Base-by-base conservation (phyloP, 2,888 invertebrate species). In the Parapristionchus giblindavisi region DNA sequence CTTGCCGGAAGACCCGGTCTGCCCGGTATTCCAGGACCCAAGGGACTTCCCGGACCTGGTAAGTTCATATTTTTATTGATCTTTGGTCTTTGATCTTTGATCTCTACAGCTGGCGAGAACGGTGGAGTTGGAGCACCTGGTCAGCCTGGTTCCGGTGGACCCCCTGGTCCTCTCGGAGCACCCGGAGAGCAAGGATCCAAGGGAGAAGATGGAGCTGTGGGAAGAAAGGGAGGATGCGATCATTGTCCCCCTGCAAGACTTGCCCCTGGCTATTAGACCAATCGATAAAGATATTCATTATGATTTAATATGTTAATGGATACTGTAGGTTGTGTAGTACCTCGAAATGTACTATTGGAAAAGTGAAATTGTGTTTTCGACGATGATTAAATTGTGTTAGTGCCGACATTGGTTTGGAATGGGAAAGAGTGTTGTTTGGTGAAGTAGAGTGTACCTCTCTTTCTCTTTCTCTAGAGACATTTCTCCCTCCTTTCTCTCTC, bases 161-260 rank as follows among this genome's bases (percentile, higher is more conserved):
- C 66, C 32, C 66, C 66, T 8, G 66, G 66, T 51, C 66, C 66
- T 14, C 51, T 51, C 51, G 66, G 66, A 51, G 51, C 66, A n/a
- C 34, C 51, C n/a, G 66, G 66, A 66, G 51, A 66, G 29, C 48
- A 29, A 21, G 66, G 66, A 63, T 38, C 38, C 21, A 63, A 63
- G 38, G 73, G 73, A 73, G 63, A 60, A n/a, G 48, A 58, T 27
- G 73, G 73, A 61, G 77, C 65, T 17, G 61, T 61, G 2, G 77
- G 77, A n/a, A 14, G 70, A 14, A 34, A 52, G 5, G 78, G 78
- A 38, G 52, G 68, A 34, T 78, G 78, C 75, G 78, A 78, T 63
- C 77, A 77, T 71, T 78, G 78, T 51, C 71, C 78, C 14, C 76
- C 76, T 2, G 71, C 78, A 24, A 66, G 76, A 40, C 73, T 74